Base-by-base conservation (phyloP, 2,888 invertebrate species). In the Epiblema foenella region DNA sequence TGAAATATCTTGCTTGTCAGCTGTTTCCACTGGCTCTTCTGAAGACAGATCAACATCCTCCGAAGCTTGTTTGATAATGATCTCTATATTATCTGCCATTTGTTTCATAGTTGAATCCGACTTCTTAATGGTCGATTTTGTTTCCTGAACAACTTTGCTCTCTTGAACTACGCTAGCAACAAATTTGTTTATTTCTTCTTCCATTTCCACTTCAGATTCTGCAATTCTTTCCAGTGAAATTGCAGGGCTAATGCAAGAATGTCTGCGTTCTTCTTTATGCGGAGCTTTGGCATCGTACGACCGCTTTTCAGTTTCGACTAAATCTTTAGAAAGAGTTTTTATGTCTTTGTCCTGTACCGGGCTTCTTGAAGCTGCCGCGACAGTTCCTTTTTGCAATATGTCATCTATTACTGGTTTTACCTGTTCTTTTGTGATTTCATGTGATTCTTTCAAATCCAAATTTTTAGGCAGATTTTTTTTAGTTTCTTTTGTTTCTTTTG, bases 21-120 rank as follows among this genome's bases (percentile, higher is more conserved):
- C 65, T 65, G 83, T 75, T 69, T 85, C 88, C 20, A 77, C 63
- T 42, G 84, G 83, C 75, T 93, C 93, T 73, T 93, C 93, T 58
- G 85, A 87, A 42, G 93, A 93, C 39, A 89, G 58, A 65, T 93
- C 93, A 58, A 92, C 76, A 46, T 93, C 93, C 83, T 93, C 93
- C 2, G 93, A 93, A 46, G 93, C 93, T 75, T 93, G 93, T 83
- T 93, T 93, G 1, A 93, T 93, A 24, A 93, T 93, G 18, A 93
- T 93, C 85, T 93, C 93, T 68, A 93, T 93, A 74, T 93, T 93
- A 74, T 93, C 93, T 70, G 93, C 93, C 92, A 93, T 93, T 85
- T 93, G 89, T 78, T 93, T 93, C 93, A 93, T 93, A 9, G 93
- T 87, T 3, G 93, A 93, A 73, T 93, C 93, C 2, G 93, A 93